phyloP scores from a whole-genome alignment of 2,113 vertebrate genomes.

The Anhinga anhinga region DNA sequence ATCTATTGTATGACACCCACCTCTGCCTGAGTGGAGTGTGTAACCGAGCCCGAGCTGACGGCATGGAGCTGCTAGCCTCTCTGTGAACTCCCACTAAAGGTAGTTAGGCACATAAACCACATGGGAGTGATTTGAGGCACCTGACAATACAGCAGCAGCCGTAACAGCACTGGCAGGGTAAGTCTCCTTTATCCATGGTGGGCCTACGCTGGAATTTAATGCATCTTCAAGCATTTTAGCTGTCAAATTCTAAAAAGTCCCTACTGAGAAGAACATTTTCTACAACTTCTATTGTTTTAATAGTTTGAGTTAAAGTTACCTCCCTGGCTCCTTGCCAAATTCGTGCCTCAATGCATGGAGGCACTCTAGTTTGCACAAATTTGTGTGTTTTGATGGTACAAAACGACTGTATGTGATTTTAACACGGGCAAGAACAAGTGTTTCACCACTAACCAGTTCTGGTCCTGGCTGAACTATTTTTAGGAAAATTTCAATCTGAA shows the following conservation, averaged over 20 bases:
- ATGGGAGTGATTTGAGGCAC: not conserved
- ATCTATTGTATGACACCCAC: not conserved
- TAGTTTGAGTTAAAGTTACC: not conserved
- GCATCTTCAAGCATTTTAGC: not conserved
- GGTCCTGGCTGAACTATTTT: not conserved
- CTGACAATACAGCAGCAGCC: not conserved
- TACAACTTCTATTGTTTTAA: not conserved
- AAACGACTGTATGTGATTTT: rapidly evolving
- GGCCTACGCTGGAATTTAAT: not conserved
- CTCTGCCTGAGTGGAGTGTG: not conserved
- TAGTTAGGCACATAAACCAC: not conserved
- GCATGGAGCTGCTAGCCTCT: not conserved
- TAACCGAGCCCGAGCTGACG: not conserved
- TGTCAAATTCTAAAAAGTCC: not conserved
- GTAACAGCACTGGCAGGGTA: not conserved
- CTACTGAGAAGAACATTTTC: not conserved
- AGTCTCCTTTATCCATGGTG: not conserved
- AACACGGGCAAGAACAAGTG: not conserved
- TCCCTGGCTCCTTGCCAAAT: not conserved
- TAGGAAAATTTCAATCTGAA: not conserved
- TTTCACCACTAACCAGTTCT: not conserved
- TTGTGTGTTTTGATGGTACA: not conserved
- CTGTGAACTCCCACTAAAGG: not conserved
- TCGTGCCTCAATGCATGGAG: not conserved
- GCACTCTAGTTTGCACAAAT: not conserved